Evolutionary conservation across 2,113 vertebrate species (phyloP).

Genomic region (Brachionichthys hirsutus): DNA sequence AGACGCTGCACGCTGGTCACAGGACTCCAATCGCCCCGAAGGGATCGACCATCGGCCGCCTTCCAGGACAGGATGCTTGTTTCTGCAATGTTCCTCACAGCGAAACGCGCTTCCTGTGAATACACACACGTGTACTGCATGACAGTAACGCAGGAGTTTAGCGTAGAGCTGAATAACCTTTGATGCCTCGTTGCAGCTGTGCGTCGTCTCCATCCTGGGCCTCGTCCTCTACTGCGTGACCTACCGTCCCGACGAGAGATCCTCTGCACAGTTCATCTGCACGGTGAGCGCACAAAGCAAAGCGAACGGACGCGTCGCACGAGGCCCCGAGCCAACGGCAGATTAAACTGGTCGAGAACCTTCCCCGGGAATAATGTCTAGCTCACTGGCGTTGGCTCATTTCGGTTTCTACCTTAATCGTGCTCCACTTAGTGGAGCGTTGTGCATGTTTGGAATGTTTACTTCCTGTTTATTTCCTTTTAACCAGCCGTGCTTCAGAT

Average conservation of each 20-base stretch:
- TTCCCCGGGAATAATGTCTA: too few relatives aligned
- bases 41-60: conserved; percentile 57
- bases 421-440: conserved; percentile 5
- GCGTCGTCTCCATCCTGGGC: conserved; percentile 86
- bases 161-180: neutral
- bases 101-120: neutral
- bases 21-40: conserved; percentile 74
- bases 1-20: conserved; percentile 82
- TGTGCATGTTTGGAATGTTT: neutral
- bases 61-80: neutral
- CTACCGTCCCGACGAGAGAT: conserved; percentile 87
- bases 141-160: too few relatives aligned
- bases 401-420: conserved; percentile 1
- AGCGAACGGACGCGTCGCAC: neutral
- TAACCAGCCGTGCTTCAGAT: conserved; percentile 23
- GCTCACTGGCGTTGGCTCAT: too few relatives aligned
- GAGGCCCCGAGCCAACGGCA: neutral
- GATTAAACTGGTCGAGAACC: too few relatives aligned
- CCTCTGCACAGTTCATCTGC: conserved; percentile 83
- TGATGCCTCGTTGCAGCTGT: conserved; percentile 79
- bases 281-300: conserved; percentile 80
- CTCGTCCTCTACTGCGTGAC: conserved; percentile 88
- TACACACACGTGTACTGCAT: neutral
- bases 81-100: neutral
- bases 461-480: conserved; percentile 12